Percentiles rank a stretch among this genome's conserved stretches.
Evolutionary conservation across 2,797 vertebrate species (phyloP).

Genomic region (Pangasius krempfi): DNA sequence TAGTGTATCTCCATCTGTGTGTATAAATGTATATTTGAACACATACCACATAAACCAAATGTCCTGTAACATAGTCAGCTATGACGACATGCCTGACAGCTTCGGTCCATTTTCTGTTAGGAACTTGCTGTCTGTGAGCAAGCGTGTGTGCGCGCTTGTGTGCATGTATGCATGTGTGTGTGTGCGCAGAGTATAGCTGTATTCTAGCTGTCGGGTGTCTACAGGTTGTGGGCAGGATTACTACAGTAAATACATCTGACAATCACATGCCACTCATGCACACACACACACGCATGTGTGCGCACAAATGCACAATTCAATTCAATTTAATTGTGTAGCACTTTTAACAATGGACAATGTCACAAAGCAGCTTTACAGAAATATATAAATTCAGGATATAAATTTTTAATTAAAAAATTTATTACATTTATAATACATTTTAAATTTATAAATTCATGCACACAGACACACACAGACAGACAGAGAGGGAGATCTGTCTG

Average conservation of each 20-base stretch:
- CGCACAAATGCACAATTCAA: too few species aligned
- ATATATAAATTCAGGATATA: too few species aligned
- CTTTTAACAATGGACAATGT: too few species aligned
- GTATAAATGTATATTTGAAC: background rate
- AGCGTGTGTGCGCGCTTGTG: background rate
- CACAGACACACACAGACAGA: slow-evolving; percentile 21
- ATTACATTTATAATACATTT: too few species aligned
- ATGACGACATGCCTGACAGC: background rate
- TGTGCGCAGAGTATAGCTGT: background rate
- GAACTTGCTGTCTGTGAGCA: background rate
- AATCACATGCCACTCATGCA: background rate
- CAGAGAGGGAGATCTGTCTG: background rate
- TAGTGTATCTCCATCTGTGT: background rate
- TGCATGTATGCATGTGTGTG: background rate
- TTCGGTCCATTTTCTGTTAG: background rate
- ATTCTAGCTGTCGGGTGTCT: background rate
- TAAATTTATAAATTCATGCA: background rate
- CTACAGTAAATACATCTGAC: background rate
- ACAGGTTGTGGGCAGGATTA: background rate
- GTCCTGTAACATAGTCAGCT: background rate
- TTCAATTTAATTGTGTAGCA: too few species aligned
- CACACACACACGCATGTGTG: background rate
- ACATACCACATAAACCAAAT: background rate
- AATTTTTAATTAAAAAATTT: too few species aligned
- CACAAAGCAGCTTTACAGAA: too few species aligned